These are phyloP conservation scores for Philaethria dido DNA, from an alignment of 2,888 invertebrate genomes.

Conservation along the genomic window DNA sequence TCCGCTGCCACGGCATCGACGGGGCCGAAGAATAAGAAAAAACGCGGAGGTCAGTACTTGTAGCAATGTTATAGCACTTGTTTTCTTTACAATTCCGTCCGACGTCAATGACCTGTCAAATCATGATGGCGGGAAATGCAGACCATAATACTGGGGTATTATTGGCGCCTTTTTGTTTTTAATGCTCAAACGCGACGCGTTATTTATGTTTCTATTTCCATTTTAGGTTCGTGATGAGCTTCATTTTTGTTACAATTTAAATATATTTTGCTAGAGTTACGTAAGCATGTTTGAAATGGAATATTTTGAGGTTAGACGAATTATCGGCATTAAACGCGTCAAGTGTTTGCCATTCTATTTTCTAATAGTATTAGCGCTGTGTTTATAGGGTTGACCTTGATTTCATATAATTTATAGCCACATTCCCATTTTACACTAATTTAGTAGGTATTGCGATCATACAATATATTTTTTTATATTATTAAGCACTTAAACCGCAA, in stretches of 20 bases:
- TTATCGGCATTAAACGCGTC: slow-evolving; percentile 44
- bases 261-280: slow-evolving; percentile 49
- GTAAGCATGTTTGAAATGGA: slow-evolving; percentile 50
- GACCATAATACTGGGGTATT: slow-evolving; percentile 51
- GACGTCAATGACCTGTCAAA: slow-evolving; percentile 83
- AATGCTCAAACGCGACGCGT: slow-evolving; percentile 37
- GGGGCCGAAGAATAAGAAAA: slow-evolving; percentile 78
- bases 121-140: slow-evolving; percentile 78
- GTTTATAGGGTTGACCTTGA: slow-evolving; percentile 39
- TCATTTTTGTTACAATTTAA: slow-evolving; percentile 34
- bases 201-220: slow-evolving; percentile 40
- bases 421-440: slow-evolving; percentile 7
- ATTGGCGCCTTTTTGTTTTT: slow-evolving; percentile 50
- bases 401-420: slow-evolving; percentile 29
- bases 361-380: slow-evolving; percentile 36
- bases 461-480: neutral
- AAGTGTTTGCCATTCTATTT: slow-evolving; percentile 45
- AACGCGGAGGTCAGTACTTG: slow-evolving; percentile 73
- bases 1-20: slow-evolving; percentile 63
- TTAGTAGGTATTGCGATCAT: neutral
- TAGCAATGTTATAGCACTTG: slow-evolving; percentile 63
- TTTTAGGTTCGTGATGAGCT: slow-evolving; percentile 37
- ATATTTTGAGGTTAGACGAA: slow-evolving; percentile 58
- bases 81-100: slow-evolving; percentile 75
- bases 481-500: slow-evolving; percentile 14